Evolutionary conservation across 2,888 invertebrate species (phyloP).

Genomic region (Lomographa bimaculata): DNA sequence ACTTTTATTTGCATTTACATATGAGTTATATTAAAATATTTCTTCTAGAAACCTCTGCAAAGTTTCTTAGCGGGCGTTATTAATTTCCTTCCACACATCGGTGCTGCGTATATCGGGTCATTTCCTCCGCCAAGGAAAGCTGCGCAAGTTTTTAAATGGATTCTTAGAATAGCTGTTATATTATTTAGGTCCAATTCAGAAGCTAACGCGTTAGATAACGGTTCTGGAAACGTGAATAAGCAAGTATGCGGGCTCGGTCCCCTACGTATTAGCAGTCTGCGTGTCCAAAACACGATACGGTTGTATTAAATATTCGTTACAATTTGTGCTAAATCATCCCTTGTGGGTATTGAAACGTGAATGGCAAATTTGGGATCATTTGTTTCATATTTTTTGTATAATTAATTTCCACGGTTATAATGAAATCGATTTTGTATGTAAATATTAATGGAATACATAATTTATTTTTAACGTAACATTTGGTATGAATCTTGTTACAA

Average conservation of each 20-base stretch:
- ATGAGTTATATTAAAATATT: too few species aligned
- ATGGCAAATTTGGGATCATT: constrained; percentile 12
- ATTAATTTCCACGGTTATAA: background rate
- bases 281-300: constrained; percentile 43
- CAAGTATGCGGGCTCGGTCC: constrained; percentile 56
- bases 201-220: constrained; percentile 63
- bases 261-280: constrained; percentile 66
- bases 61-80: too few species aligned
- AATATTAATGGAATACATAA: too few species aligned
- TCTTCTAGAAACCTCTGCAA: too few species aligned
- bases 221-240: constrained; percentile 67
- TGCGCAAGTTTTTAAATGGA: constrained; percentile 48
- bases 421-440: background rate
- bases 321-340: constrained; percentile 18
- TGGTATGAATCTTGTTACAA: too few species aligned
- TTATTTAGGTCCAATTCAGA: constrained; percentile 75
- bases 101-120: constrained; percentile 17
- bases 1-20: too few species aligned
- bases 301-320: constrained; percentile 52
- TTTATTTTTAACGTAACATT: too few species aligned
- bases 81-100: constrained; percentile 17
- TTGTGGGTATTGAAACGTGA: constrained; percentile 16
- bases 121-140: constrained; percentile 29
- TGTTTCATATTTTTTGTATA: background rate
- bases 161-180: constrained; percentile 60